Conservation (phyloP, 2,888 invertebrate genomes). For the Polia nebulosa region DNA sequence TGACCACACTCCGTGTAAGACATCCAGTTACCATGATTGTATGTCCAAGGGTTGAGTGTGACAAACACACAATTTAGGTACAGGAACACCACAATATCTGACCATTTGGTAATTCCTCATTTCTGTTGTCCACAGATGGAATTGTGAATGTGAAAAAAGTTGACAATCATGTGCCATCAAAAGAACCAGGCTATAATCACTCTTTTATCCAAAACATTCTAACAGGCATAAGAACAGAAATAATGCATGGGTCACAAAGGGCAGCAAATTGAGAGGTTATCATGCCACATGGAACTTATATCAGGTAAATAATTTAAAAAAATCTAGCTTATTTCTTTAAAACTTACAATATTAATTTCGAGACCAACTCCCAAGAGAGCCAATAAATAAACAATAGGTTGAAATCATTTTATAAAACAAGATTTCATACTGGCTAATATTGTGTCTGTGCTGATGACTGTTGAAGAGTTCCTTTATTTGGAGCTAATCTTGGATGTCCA, state of each 20-base stretch:
- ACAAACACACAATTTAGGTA: constrained; percentile 68
- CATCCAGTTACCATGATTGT: constrained; percentile 74
- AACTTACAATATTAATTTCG: background rate
- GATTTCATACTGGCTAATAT: too few relatives aligned
- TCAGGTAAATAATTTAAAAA: constrained; percentile 28
- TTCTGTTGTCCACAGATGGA: background rate
- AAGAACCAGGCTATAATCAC: background rate
- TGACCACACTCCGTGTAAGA: constrained; percentile 88
- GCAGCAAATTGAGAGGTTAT: too few relatives aligned
- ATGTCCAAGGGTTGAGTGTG: constrained; percentile 87
- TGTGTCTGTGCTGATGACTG: too few relatives aligned
- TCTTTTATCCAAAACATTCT: background rate
- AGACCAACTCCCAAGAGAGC: background rate
- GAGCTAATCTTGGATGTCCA: too few relatives aligned
- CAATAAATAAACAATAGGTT: too few relatives aligned
- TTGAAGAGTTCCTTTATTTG: too few relatives aligned
- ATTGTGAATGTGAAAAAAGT: background rate
- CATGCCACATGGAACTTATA: constrained; percentile 5
- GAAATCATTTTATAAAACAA: too few relatives aligned
- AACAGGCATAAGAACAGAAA: background rate
- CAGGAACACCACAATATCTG: background rate
- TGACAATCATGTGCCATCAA: background rate
- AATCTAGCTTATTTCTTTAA: background rate
- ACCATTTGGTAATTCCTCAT: background rate
- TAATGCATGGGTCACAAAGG: background rate